These are phyloP conservation scores for Nineta flava DNA, from an alignment of 2,888 invertebrate genomes.

Conservation along the genomic window DNA sequence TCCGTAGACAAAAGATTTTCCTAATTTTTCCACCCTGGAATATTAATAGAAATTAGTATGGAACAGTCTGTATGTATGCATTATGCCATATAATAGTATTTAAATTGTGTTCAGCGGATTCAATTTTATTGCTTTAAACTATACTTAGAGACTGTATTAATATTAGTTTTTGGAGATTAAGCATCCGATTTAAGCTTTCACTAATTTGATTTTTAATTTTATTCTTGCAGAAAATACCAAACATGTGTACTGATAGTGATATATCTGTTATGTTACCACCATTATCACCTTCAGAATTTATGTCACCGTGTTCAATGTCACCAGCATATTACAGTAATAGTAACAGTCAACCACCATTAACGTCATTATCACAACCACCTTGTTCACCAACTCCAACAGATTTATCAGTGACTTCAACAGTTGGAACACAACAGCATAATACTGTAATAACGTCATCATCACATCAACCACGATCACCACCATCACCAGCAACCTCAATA, in stretches of 20 bases:
- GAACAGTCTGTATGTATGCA: no score
- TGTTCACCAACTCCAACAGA: conserved; percentile 2
- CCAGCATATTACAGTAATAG: background rate
- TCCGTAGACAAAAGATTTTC: no score
- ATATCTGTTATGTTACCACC: conserved; percentile 3
- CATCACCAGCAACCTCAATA: background rate
- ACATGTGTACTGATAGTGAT: background rate
- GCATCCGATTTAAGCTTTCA: no score
- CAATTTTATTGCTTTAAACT: no score
- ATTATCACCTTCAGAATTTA: conserved; percentile 5
- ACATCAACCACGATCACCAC: background rate
- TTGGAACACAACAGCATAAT: background rate
- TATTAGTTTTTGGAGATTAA: no score
- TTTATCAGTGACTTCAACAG: background rate
- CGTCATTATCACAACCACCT: background rate
- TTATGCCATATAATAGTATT: no score
- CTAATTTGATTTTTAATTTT: background rate
- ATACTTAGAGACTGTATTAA: no score
- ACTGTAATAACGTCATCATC: background rate
- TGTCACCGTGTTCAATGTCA: background rate
- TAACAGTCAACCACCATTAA: background rate
- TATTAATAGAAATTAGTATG: no score
- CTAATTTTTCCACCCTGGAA: no score
- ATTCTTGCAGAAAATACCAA: conserved; percentile 4
- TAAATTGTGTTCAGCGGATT: no score